Evolutionary conservation across 1,140 invertebrate species (phyloP).

Genomic region (Eupeodes corollae): DNA sequence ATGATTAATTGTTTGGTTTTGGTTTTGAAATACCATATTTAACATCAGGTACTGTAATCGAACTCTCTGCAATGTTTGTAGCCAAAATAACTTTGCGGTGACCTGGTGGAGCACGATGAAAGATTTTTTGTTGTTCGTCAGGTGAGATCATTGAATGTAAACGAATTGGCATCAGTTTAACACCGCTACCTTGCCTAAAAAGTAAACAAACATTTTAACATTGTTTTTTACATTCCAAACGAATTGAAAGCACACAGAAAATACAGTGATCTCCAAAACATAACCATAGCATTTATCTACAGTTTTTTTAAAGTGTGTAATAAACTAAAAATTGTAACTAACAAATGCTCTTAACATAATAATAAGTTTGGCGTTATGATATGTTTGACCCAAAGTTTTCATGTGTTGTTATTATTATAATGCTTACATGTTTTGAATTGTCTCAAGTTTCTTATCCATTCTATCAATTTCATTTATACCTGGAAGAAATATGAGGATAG

Average conservation of each 20-base stretch:
- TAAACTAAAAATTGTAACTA: too few relatives aligned
- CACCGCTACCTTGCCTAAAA: neutral
- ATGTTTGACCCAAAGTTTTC: too few relatives aligned
- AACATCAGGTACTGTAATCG: constrained; percentile 88
- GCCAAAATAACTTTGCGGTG: constrained; percentile 80
- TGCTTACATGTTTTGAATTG: constrained; percentile 1
- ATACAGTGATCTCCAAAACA: too few relatives aligned
- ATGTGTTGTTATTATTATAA: constrained; percentile 14
- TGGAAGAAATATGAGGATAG: constrained; percentile 78
- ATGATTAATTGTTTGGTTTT: neutral
- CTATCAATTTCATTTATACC: constrained; percentile 71
- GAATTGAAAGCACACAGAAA: too few relatives aligned
- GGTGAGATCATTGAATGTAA: constrained; percentile 30
- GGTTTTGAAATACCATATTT: constrained; percentile 55
- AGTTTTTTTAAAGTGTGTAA: too few relatives aligned
- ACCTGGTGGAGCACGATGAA: constrained; percentile 39
- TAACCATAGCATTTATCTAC: too few relatives aligned
- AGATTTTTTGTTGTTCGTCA: constrained; percentile 20
- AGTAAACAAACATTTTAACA: neutral
- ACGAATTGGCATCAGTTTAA: constrained; percentile 19
- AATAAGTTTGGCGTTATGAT: too few relatives aligned
- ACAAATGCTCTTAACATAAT: too few relatives aligned
- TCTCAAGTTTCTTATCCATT: constrained; percentile 30
- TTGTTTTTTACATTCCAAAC: too few relatives aligned
- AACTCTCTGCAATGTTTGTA: constrained; percentile 95